phyloP scores from a whole-genome alignment of 2,113 vertebrate genomes.

The Thomomys bottae region DNA sequence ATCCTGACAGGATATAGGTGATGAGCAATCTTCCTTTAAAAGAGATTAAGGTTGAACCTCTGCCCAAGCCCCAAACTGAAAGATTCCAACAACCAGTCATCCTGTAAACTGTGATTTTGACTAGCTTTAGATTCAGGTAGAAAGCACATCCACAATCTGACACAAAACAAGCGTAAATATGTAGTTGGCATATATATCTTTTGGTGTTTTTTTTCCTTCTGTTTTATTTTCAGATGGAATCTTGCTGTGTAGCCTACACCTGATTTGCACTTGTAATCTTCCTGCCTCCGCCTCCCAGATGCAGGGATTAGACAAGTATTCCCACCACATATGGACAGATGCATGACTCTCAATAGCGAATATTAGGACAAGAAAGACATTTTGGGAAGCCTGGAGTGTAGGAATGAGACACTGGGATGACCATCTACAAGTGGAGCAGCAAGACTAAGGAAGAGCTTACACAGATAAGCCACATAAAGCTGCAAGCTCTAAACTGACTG shows the following conservation, averaged over 20 bases:
- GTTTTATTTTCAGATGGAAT: too few species aligned
- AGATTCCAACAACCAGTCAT: not conserved
- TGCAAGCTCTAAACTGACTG: not conserved
- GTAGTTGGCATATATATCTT: not conserved
- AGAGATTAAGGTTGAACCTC: not conserved
- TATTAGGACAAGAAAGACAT: not conserved
- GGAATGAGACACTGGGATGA: not conserved
- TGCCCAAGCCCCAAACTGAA: not conserved
- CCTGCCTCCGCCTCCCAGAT: too few species aligned
- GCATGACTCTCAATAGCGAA: not conserved
- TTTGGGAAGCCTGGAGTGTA: not conserved
- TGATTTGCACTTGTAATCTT: too few species aligned
- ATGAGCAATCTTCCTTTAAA: not conserved
- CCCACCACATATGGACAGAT: too few species aligned
- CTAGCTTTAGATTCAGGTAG: not conserved
- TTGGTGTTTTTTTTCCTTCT: too few species aligned
- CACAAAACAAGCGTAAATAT: not conserved
- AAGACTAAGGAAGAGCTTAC: not conserved
- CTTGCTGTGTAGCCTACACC: too few species aligned
- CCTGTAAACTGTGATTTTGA: not conserved
- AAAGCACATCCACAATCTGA: not conserved
- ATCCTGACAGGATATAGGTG: conserved; percentile 4
- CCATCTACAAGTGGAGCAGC: not conserved
- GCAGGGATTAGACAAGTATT: too few species aligned
- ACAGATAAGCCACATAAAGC: not conserved